These are phyloP conservation scores for Nipponacmea schrenckii DNA, from an alignment of 2,888 invertebrate species.

Conservation along the genomic window DNA sequence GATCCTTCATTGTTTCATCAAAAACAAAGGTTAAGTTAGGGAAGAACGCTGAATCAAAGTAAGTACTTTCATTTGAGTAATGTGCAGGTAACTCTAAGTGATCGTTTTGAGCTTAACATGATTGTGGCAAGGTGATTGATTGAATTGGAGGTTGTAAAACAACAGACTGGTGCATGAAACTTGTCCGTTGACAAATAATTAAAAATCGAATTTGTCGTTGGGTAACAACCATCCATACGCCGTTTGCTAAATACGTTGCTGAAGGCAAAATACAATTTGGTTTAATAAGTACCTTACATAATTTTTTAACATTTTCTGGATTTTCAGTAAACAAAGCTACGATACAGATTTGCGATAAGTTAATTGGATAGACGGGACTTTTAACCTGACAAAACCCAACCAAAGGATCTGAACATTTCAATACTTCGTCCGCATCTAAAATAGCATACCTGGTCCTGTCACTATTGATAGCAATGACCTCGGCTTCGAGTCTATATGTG, in stretches of 20 bases:
- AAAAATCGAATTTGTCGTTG: neutral
- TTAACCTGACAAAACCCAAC: neutral
- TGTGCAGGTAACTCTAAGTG: neutral
- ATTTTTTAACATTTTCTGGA: neutral
- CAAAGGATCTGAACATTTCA: neutral
- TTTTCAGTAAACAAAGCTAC: neutral
- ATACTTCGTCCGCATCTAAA: neutral
- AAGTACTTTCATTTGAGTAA: neutral
- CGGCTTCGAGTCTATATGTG: neutral
- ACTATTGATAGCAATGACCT: neutral
- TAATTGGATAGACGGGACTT: neutral
- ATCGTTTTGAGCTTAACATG: neutral
- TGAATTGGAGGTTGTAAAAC: neutral
- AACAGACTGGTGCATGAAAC: neutral
- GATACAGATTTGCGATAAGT: neutral
- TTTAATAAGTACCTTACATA: neutral
- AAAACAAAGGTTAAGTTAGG: neutral
- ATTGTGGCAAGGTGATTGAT: neutral
- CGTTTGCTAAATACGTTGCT: neutral
- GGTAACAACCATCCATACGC: neutral
- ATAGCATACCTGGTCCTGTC: neutral
- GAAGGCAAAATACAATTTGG: neutral
- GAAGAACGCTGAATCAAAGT: neutral
- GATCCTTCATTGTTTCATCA: neutral
- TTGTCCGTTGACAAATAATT: neutral